A percentile compares a stretch with the other conserved stretches of the same genome.
phyloP scores from a whole-genome alignment of 2,113 vertebrate genomes.

The Perccottus glenii region DNA sequence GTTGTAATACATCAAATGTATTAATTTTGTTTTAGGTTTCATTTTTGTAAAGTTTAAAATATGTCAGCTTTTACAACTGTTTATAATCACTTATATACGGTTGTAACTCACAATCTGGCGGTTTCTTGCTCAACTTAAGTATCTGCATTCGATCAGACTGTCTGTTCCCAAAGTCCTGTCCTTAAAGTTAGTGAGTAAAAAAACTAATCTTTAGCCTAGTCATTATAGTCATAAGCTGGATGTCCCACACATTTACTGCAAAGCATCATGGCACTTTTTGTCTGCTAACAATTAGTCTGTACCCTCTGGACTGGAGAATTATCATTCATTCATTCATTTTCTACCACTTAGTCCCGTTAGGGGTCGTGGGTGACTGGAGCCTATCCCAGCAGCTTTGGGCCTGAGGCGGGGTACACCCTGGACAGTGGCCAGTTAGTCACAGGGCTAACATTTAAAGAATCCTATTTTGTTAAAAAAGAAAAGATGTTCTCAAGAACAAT shows the following conservation, averaged over 20 bases:
- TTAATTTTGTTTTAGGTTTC: too few relatives aligned
- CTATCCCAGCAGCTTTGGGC: too few relatives aligned
- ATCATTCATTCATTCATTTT: too few relatives aligned
- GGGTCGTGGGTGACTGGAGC: too few relatives aligned
- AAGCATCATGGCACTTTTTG: slow-evolving; percentile 50
- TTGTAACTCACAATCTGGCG: background rate
- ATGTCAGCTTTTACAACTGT: too few relatives aligned
- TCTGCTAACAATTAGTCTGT: slow-evolving; percentile 55
- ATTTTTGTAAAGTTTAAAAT: too few relatives aligned
- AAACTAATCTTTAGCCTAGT: slow-evolving; percentile 20
- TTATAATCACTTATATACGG: background rate
- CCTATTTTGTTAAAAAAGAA: slow-evolving; percentile 37
- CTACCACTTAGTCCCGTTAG: too few relatives aligned
- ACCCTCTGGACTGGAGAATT: slow-evolving; percentile 37
- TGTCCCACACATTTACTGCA: slow-evolving; percentile 29
- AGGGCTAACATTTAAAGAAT: too few relatives aligned
- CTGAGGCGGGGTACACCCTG: too few relatives aligned
- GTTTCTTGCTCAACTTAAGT: slow-evolving; percentile 4
- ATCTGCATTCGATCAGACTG: slow-evolving; percentile 25
- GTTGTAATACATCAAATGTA: too few relatives aligned
- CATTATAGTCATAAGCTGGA: slow-evolving; percentile 35
- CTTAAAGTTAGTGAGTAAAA: slow-evolving; percentile 12
- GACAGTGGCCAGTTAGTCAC: too few relatives aligned
- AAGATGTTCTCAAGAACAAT: slow-evolving; percentile 34
- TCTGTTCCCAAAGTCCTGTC: slow-evolving; percentile 25